These are phyloP conservation scores for Pagrus major DNA, from an alignment of 2,113 vertebrate genomes.

Conservation along the genomic window DNA sequence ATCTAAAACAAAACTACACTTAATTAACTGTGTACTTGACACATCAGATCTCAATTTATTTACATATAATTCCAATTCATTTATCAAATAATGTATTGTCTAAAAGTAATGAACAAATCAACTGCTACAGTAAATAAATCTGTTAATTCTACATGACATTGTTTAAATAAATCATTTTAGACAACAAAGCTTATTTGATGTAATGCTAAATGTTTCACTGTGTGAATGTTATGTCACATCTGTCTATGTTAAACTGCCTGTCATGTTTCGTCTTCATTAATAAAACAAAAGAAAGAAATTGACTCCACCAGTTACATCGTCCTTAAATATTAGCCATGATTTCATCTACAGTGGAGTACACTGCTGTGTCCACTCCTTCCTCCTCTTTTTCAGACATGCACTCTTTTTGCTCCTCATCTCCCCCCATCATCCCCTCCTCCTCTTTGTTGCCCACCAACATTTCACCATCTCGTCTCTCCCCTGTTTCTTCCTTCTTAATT, in stretches of 20 bases:
- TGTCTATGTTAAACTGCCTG: background rate
- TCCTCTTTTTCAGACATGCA: background rate
- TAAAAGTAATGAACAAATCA: background rate
- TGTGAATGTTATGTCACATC: background rate
- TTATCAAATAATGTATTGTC: background rate
- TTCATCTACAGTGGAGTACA: conserved; percentile 48
- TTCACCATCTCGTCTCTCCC: background rate
- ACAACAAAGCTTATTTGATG: background rate
- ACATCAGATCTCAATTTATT: background rate
- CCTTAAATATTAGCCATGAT: conserved; percentile 21
- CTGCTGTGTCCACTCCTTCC: background rate
- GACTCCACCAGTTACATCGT: background rate
- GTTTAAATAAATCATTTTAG: background rate
- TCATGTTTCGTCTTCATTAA: background rate
- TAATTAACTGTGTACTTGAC: background rate
- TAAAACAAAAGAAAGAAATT: background rate
- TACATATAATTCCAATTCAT: background rate
- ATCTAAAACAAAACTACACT: background rate
- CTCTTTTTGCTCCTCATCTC: background rate
- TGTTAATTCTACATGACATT: background rate
- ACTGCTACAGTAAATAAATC: background rate
- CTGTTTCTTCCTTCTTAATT: conserved; percentile 52
- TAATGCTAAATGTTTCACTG: background rate
- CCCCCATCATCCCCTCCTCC: background rate
- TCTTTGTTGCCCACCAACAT: background rate